phyloP scores from a whole-genome alignment of 2,797 vertebrate species.

The Pelobates cultripes region DNA sequence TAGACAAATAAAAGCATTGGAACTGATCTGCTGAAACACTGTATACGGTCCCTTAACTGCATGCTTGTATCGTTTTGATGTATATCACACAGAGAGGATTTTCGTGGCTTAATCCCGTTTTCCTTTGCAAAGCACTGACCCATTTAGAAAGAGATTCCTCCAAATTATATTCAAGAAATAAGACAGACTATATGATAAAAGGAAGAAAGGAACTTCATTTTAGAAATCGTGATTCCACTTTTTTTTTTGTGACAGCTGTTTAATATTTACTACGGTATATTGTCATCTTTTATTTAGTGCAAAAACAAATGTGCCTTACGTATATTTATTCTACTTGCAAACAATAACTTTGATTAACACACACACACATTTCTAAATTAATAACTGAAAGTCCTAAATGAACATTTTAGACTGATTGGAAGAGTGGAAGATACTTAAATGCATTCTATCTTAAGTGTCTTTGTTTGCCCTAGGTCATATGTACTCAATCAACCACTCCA shows the following conservation, averaged over 20 bases:
- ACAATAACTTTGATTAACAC: too few species aligned
- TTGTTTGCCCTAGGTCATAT: too few species aligned
- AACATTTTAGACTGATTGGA: too few species aligned
- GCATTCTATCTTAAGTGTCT: too few species aligned
- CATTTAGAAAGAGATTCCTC: neutral
- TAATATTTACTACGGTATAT: too few species aligned
- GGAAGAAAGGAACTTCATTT: neutral
- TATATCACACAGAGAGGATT: neutral
- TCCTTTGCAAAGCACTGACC: neutral
- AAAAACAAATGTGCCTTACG: too few species aligned
- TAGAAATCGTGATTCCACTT: neutral
- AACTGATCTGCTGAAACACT: neutral
- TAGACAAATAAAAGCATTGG: slow-evolving; percentile 57
- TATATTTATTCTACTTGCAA: too few species aligned
- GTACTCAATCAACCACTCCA: too few species aligned
- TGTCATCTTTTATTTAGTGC: too few species aligned
- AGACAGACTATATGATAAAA: neutral
- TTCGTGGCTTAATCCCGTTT: neutral
- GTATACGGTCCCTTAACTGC: neutral
- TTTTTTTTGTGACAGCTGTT: neutral
- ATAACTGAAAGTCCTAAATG: too few species aligned
- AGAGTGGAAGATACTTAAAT: too few species aligned
- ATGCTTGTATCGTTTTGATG: neutral
- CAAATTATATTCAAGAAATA: neutral
- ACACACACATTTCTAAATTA: too few species aligned